Conservation (phyloP, 2,113 vertebrate species). For the Caretta caretta region DNA sequence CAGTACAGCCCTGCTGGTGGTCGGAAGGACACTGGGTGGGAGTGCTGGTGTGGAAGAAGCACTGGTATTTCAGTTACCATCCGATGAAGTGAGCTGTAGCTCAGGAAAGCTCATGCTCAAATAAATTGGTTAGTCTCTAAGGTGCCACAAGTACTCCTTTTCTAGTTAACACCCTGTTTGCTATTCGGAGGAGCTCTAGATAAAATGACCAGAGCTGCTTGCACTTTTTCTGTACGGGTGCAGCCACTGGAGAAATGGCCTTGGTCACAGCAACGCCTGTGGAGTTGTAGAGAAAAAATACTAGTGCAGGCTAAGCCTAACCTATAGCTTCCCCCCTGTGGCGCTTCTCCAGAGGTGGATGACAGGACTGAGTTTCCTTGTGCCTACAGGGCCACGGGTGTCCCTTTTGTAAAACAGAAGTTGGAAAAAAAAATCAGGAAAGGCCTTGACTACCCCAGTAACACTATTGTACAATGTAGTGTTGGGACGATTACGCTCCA, state of each 20-base stretch:
- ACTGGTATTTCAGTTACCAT: too few relatives aligned
- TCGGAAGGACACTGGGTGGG: background rate
- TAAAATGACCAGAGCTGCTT: background rate
- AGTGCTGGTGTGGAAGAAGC: background rate
- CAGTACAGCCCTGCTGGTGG: background rate
- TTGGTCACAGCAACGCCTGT: background rate
- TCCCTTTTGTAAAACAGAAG: accelerated
- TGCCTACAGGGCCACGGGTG: accelerated
- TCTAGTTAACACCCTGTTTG: background rate
- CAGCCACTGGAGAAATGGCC: background rate
- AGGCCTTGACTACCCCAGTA: accelerated
- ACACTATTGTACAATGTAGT: accelerated
- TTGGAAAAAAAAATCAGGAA: accelerated
- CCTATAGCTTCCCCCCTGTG: background rate
- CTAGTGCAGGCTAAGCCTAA: background rate
- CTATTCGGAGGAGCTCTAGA: background rate
- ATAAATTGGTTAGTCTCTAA: too few relatives aligned
- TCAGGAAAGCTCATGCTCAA: too few relatives aligned
- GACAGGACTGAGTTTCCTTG: accelerated
- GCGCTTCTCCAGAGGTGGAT: accelerated
- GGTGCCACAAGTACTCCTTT: too few relatives aligned
- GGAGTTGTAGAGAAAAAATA: background rate
- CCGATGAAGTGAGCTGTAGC: too few relatives aligned
- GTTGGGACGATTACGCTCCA: background rate
- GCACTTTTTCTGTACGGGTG: background rate